phyloP scores from a whole-genome alignment of 2,797 vertebrate genomes.

The Sebastes itinus region DNA sequence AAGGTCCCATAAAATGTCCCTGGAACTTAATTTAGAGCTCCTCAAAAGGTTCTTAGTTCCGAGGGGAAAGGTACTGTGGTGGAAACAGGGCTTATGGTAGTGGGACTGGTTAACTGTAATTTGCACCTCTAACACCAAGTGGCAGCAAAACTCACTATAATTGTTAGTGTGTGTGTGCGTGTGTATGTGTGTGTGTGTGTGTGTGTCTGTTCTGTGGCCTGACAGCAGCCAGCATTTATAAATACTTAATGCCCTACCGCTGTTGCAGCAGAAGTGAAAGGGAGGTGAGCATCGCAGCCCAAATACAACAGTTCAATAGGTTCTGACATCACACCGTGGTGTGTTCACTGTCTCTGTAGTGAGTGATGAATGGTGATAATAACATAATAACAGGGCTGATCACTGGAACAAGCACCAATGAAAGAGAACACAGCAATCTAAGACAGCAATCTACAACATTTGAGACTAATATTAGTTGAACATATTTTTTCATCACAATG shows the following conservation, averaged over 20 bases:
- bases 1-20: too few species aligned
- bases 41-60: too few species aligned
- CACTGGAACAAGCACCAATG: background rate
- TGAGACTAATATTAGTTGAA: background rate
- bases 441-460: background rate
- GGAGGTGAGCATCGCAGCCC: constrained; percentile 22
- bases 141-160: constrained; percentile 67
- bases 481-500: background rate
- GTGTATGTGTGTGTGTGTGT: background rate
- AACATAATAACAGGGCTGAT: background rate
- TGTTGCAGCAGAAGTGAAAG: constrained; percentile 57
- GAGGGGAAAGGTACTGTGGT: too few species aligned
- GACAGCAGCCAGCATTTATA: constrained; percentile 50
- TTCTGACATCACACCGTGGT: background rate
- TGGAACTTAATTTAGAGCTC: too few species aligned
- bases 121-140: constrained; percentile 52
- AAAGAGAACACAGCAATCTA: background rate
- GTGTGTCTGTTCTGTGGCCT: constrained; percentile 28
- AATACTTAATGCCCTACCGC: constrained; percentile 66
- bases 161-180: background rate
- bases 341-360: background rate
- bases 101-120: constrained; percentile 32
- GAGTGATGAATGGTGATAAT: background rate
- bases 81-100: background rate
- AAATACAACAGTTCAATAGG: constrained; percentile 59